Conservation (phyloP, 2,113 vertebrate genomes). For the Eclectus roratus region DNA sequence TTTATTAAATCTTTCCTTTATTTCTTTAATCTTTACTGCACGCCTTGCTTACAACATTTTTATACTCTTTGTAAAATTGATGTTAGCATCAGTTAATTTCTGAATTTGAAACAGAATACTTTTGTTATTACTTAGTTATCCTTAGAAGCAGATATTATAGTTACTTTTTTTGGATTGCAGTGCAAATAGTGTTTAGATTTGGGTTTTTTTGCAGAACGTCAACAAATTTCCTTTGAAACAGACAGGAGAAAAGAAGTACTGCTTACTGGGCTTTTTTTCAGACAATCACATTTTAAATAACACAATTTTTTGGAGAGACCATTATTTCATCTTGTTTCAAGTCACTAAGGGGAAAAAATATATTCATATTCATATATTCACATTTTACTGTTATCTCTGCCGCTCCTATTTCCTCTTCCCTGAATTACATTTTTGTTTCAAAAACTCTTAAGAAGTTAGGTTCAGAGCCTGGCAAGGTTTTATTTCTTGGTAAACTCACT, state of each 20-base stretch:
- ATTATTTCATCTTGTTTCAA: background rate
- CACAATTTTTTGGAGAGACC: background rate
- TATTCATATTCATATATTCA: background rate
- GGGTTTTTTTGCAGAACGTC: background rate
- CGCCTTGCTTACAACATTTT: background rate
- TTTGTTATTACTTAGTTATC: background rate
- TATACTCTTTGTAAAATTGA: background rate
- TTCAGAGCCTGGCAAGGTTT: background rate
- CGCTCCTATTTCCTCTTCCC: background rate
- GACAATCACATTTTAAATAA: background rate
- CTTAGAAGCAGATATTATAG: background rate
- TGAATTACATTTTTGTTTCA: background rate
- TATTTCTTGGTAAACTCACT: background rate
- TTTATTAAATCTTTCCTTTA: background rate
- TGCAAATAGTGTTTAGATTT: background rate
- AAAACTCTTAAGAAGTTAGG: background rate
- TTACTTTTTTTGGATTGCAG: background rate
- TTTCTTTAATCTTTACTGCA: background rate
- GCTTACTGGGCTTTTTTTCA: background rate
- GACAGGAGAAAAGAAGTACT: background rate
- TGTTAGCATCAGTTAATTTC: background rate
- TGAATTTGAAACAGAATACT: background rate
- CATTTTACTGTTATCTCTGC: background rate
- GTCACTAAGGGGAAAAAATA: background rate
- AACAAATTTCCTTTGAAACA: background rate